Conservation (phyloP, 1,140 invertebrate genomes). For the Brachionus paranguensis region DNA sequence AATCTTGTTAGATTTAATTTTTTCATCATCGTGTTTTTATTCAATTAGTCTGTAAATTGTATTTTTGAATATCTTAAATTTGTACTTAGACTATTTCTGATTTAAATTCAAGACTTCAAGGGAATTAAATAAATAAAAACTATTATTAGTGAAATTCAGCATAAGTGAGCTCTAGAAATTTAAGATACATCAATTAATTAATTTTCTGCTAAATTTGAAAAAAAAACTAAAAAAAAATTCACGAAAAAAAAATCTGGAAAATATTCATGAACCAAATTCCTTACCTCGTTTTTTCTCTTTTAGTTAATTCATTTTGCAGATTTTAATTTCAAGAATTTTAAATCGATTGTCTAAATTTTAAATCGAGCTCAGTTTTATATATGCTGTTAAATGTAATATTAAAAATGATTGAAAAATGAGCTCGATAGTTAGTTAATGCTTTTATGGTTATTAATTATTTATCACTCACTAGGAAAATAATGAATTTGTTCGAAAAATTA, state of each 20-base stretch:
- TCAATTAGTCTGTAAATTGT: neutral
- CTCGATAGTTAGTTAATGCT: neutral
- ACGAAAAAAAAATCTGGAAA: neutral
- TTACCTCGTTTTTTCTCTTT: neutral
- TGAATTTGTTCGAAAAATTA: neutral
- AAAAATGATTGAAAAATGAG: neutral
- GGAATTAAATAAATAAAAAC: neutral
- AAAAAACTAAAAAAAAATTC: neutral
- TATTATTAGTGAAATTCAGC: neutral
- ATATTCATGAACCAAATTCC: neutral
- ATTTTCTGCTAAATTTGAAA: neutral
- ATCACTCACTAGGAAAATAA: neutral
- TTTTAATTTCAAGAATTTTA: neutral
- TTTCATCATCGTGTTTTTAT: too few species aligned
- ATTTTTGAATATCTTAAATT: neutral
- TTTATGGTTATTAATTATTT: neutral
- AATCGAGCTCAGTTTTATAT: neutral
- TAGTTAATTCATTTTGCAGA: neutral
- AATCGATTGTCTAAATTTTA: neutral
- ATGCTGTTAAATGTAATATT: neutral
- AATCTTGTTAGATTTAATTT: too few species aligned
- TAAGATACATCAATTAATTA: neutral
- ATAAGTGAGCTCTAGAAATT: neutral
- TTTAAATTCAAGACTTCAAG: neutral
- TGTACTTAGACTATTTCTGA: neutral